These are phyloP conservation scores for Hofmannophila pseudospretella DNA, from an alignment of 2,888 invertebrate species.

Conservation along the genomic window DNA sequence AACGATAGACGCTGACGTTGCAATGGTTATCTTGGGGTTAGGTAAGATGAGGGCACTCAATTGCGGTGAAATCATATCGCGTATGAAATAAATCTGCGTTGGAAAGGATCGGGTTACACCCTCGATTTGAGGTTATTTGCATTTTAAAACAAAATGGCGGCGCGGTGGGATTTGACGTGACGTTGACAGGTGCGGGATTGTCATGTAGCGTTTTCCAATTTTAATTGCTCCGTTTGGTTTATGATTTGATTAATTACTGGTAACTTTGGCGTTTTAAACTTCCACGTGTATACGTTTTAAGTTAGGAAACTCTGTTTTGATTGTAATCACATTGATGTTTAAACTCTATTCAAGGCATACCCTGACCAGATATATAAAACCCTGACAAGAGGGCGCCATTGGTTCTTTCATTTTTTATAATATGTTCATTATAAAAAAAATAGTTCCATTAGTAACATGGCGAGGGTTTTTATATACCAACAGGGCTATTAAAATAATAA, in stretches of 20 bases:
- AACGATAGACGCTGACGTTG: conserved; percentile 29
- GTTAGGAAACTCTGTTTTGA: too few relatives aligned
- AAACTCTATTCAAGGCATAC: too few relatives aligned
- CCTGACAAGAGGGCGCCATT: too few relatives aligned
- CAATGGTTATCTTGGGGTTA: conserved; percentile 30
- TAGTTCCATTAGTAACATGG: too few relatives aligned
- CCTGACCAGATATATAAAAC: too few relatives aligned
- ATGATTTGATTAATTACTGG: conserved; percentile 28
- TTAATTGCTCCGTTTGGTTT: conserved; percentile 33
- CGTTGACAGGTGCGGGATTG: conserved; percentile 62
- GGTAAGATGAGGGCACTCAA: conserved; percentile 43
- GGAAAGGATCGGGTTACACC: conserved; percentile 66
- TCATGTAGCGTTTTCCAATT: conserved; percentile 39
- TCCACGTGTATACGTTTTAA: conserved; percentile 1
- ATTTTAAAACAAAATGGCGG: conserved; percentile 65
- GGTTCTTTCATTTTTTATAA: too few relatives aligned
- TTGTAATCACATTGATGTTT: too few relatives aligned
- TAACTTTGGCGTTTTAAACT: conserved; percentile 1
- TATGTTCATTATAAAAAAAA: too few relatives aligned
- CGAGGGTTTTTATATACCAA: too few relatives aligned
- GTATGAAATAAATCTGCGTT: conserved; percentile 69
- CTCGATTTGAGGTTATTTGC: conserved; percentile 67
- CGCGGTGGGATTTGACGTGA: conserved; percentile 58
- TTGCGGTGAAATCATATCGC: conserved; percentile 70
- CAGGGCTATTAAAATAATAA: too few relatives aligned